Conservation (phyloP, 64 coral and sea anemone species). For the Stylophora pistillata region DNA sequence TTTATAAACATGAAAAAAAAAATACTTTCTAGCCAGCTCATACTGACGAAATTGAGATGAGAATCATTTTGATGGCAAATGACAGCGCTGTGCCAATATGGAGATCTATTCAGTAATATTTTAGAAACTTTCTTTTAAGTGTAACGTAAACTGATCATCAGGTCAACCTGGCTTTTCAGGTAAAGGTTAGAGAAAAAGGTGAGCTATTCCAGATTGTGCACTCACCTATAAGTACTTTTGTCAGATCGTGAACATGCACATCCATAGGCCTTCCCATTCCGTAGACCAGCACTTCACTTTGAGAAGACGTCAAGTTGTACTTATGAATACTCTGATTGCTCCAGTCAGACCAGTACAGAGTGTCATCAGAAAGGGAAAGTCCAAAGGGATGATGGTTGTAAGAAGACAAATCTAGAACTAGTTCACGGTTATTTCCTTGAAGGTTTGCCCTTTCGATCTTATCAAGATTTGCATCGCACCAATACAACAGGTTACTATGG, state of each 20-base stretch:
- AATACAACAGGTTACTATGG: conserved; percentile 48
- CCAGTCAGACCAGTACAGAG: conserved; percentile 51
- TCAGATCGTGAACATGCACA: conserved; percentile 3
- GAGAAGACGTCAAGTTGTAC: conserved; percentile 20
- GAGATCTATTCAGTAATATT: too few species aligned
- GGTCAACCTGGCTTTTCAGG: too few species aligned
- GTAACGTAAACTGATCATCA: too few species aligned
- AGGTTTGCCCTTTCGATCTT: conserved; percentile 62
- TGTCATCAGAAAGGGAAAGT: not conserved
- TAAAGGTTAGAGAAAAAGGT: too few species aligned
- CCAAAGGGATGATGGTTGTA: conserved; percentile 19
- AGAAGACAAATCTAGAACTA: conserved; percentile 26
- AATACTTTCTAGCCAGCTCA: too few species aligned
- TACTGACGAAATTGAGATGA: too few species aligned
- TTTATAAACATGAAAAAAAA: too few species aligned
- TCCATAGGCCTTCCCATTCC: conserved; percentile 23
- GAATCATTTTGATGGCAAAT: too few species aligned
- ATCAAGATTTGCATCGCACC: conserved; percentile 55
- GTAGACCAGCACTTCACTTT: not conserved
- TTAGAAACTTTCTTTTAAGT: too few species aligned
- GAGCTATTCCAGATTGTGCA: not conserved
- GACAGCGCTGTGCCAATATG: too few species aligned
- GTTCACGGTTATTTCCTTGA: conserved; percentile 16
- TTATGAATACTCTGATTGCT: not conserved
- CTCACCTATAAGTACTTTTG: not conserved